These are phyloP conservation scores for Larimichthys polyactis DNA, from an alignment of 2,113 vertebrate species.

Conservation along the genomic window DNA sequence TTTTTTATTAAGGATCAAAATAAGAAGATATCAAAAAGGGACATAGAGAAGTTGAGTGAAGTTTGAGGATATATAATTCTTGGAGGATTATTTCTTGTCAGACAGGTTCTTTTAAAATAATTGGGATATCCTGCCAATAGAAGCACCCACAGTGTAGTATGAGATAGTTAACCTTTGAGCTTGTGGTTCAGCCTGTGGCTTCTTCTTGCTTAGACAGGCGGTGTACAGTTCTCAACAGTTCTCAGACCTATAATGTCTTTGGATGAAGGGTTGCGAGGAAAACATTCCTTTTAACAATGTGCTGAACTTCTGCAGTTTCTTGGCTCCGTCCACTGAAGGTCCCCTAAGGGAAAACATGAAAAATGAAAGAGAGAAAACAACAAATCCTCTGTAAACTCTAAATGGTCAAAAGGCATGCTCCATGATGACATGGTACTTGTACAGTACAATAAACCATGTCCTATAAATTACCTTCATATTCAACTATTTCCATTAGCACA, in stretches of 20 bases:
- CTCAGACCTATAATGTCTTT: constrained; percentile 59
- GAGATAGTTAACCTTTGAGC: constrained; percentile 25
- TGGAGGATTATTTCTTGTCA: constrained; percentile 29
- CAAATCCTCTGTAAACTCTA: constrained; percentile 31
- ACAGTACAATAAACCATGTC: neutral
- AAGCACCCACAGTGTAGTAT: constrained; percentile 34
- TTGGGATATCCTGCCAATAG: constrained; percentile 37
- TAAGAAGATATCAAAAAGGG: constrained; percentile 22
- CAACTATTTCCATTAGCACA: neutral
- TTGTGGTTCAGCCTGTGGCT: constrained; percentile 25
- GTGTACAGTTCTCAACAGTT: constrained; percentile 21
- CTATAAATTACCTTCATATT: neutral
- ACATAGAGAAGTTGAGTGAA: constrained; percentile 26
- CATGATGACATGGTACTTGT: constrained; percentile 4
- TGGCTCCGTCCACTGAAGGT: constrained; percentile 39
- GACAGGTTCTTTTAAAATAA: constrained; percentile 52
- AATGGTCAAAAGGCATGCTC: constrained; percentile 30
- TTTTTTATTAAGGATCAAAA: constrained; percentile 7
- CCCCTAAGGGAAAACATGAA: constrained; percentile 6
- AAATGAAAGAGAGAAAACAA: constrained; percentile 1
- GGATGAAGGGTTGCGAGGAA: constrained; percentile 50
- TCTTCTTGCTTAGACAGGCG: constrained; percentile 43
- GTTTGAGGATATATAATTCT: constrained; percentile 21
- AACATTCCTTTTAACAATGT: constrained; percentile 63
- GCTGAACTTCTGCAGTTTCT: constrained; percentile 49